phyloP scores from a whole-genome alignment of 2,113 vertebrate species.

The Anoura caudifer region DNA sequence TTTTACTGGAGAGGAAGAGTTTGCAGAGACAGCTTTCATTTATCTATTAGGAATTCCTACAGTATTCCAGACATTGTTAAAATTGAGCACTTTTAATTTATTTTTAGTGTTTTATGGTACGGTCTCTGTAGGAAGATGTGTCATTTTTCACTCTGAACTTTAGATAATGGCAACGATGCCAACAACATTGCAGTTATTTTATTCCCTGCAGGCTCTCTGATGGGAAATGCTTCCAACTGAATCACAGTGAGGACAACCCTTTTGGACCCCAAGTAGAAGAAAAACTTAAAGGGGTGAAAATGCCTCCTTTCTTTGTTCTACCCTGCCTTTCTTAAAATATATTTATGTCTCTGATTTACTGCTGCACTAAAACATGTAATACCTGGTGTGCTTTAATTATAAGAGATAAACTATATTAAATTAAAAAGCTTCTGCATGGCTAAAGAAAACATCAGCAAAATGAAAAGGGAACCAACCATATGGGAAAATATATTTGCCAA shows the following conservation, averaged over 20 bases:
- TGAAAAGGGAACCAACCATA: too few relatives aligned
- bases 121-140: neutral
- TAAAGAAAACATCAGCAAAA: too few relatives aligned
- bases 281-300: neutral
- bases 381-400: neutral
- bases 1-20: neutral
- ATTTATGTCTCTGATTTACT: neutral
- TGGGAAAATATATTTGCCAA: too few relatives aligned
- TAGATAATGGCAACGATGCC: too few relatives aligned
- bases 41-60: neutral
- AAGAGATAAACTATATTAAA: neutral
- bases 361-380: conserved; percentile 42
- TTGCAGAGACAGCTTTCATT: neutral
- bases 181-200: neutral
- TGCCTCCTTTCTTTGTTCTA: too few relatives aligned
- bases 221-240: neutral
- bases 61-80: neutral
- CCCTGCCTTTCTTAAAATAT: neutral
- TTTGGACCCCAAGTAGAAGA: neutral
- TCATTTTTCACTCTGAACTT: neutral
- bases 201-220: neutral
- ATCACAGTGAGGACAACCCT: neutral
- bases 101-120: neutral
- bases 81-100: neutral
- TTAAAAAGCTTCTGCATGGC: too few relatives aligned